Evolutionary conservation across 2,797 vertebrate genomes (phyloP).

Genomic region (Spea hammondii): DNA sequence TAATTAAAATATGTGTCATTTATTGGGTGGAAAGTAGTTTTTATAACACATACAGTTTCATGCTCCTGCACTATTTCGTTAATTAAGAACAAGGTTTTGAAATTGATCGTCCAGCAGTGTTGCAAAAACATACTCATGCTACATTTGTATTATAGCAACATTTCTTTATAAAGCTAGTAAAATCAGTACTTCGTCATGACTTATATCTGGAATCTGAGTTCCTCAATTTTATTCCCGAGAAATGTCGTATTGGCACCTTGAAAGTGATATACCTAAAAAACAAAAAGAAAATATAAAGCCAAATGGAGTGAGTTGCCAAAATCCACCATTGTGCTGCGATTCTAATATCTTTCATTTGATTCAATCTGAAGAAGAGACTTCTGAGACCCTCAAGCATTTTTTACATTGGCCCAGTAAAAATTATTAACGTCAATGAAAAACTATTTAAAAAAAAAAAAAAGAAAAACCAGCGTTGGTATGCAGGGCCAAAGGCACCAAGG

Average conservation of each 20-base stretch:
- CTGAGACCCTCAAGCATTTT: too few relatives aligned
- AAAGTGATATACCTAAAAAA: slow-evolving; percentile 11
- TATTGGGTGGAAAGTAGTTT: not conserved
- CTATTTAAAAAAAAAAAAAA: too few relatives aligned
- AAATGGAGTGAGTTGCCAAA: not conserved
- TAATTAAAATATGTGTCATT: not conserved
- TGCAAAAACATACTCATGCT: not conserved
- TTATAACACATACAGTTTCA: not conserved
- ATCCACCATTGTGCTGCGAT: not conserved
- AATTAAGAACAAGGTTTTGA: not conserved
- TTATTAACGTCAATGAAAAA: too few relatives aligned
- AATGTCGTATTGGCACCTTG: slow-evolving; percentile 21
- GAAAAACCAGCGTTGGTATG: too few relatives aligned
- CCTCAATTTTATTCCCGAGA: not conserved
- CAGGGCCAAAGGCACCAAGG: too few relatives aligned
- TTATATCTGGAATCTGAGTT: slow-evolving; percentile 10
- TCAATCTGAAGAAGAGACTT: too few relatives aligned
- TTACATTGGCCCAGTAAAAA: too few relatives aligned
- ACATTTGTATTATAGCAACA: not conserved
- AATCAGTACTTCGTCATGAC: too few relatives aligned
- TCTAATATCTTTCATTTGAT: too few relatives aligned
- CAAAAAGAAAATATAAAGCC: not conserved
- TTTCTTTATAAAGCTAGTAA: not conserved
- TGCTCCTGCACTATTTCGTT: not conserved
- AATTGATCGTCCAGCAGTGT: too few relatives aligned